A percentile compares a stretch with the other conserved stretches of the same genome.
phyloP scores from a whole-genome alignment of 1,140 invertebrate species.

The Microplitis mediator region DNA sequence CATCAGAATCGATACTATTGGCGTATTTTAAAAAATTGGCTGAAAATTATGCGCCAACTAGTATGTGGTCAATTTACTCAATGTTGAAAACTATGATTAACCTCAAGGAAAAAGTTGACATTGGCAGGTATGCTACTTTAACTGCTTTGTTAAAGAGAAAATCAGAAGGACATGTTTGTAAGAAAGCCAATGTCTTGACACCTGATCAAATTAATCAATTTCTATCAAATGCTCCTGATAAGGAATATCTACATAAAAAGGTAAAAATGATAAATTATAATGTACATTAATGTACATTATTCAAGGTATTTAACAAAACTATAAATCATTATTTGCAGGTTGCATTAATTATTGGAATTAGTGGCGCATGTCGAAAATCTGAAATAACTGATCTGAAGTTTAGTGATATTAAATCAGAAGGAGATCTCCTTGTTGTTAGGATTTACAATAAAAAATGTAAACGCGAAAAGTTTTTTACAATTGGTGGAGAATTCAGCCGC shows the following conservation, averaged over 20 bases:
- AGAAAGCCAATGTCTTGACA: neutral
- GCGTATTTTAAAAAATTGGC: constrained; percentile 12
- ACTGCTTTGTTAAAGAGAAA: constrained; percentile 4
- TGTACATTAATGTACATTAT: neutral
- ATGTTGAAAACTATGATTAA: constrained; percentile 14
- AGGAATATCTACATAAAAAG: constrained; percentile 1
- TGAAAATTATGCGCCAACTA: constrained; percentile 2
- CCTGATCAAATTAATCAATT: constrained; percentile 12
- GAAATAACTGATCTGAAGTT: too few species aligned
- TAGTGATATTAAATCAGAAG: too few species aligned
- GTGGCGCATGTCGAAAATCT: too few species aligned
- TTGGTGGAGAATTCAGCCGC: too few species aligned
- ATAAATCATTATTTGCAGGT: neutral
- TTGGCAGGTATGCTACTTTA: neutral
- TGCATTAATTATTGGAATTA: too few species aligned
- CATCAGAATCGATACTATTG: constrained; percentile 1
- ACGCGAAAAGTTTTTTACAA: too few species aligned
- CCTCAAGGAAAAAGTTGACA: constrained; percentile 12
- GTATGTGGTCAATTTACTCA: constrained; percentile 14
- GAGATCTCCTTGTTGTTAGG: too few species aligned
- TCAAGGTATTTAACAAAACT: neutral
- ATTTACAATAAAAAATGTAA: too few species aligned
- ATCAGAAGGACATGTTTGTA: neutral
- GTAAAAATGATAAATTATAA: neutral
- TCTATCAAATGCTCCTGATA: constrained; percentile 1